Evolutionary conservation across 92 coral and sea anemone genomes (phyloP).

Genomic region (Parazoanthus swiftii): DNA sequence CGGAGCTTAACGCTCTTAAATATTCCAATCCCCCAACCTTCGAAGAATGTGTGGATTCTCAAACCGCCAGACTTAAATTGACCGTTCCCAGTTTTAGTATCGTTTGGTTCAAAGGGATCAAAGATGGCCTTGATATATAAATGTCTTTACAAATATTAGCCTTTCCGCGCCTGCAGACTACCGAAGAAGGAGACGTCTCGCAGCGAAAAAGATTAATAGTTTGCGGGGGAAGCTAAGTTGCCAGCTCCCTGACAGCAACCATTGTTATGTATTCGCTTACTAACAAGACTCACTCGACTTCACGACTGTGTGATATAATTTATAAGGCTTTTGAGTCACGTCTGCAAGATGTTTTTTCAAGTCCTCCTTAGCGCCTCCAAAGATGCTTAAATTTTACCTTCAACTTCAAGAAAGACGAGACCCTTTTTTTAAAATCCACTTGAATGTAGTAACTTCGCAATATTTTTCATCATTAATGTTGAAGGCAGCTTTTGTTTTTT

Average conservation of each 20-base stretch:
- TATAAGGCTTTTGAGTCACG: too few species aligned
- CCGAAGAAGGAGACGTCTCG: too few species aligned
- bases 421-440: not conserved
- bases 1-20: too few species aligned
- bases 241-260: not conserved
- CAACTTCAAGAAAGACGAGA: not conserved
- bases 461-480: not conserved
- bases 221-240: not conserved
- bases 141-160: too few species aligned
- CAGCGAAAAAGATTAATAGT: too few species aligned
- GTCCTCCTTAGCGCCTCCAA: not conserved
- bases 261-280: not conserved
- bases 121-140: too few species aligned
- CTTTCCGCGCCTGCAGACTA: too few species aligned
- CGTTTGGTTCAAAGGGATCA: too few species aligned
- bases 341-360: not conserved
- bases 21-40: too few species aligned
- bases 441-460: not conserved
- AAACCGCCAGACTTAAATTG: too few species aligned
- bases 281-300: not conserved
- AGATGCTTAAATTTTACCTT: not conserved
- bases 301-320: not conserved
- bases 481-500: not conserved
- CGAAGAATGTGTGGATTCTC: too few species aligned
- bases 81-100: too few species aligned